A percentile compares a stretch with the other conserved stretches of the same genome.
phyloP scores from a whole-genome alignment of 2,113 vertebrate genomes.

The Trichomycterus rosablanca region DNA sequence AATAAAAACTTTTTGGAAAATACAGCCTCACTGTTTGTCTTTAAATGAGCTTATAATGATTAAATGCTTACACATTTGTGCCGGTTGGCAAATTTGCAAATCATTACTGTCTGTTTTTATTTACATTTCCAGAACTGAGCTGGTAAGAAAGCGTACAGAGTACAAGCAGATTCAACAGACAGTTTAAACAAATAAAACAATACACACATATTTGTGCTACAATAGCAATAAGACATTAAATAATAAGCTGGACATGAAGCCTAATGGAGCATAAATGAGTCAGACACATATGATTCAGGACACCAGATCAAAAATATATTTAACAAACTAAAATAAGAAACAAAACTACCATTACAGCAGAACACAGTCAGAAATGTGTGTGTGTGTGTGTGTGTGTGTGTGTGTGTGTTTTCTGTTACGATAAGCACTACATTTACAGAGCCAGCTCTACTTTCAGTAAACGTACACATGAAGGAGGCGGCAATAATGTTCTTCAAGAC shows the following conservation, averaged over 20 bases:
- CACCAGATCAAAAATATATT: not conserved
- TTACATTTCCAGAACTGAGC: no score
- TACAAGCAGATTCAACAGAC: no score
- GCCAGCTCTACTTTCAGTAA: conserved; percentile 18
- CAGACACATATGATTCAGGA: conserved; percentile 12
- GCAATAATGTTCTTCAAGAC: no score
- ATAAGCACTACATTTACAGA: conserved; percentile 17
- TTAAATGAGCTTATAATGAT: no score
- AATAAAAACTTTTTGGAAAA: conserved; percentile 12
- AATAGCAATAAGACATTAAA: conserved; percentile 11
- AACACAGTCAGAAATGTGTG: conserved; percentile 16
- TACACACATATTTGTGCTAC: no score
- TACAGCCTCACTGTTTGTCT: no score
- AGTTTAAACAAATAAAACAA: no score
- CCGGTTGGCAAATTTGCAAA: no score
- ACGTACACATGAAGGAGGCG: not conserved
- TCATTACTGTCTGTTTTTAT: no score
- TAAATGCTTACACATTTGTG: no score
- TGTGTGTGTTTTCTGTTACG: conserved; percentile 10
- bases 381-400: no score
- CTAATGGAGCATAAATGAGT: conserved; percentile 11
- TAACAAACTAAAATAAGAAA: conserved; percentile 8
- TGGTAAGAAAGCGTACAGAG: no score
- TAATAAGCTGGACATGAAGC: not conserved
- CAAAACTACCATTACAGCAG: conserved; percentile 23